These are phyloP conservation scores for Andrena praecox DNA, from an alignment of 2,888 invertebrate species.

Conservation along the genomic window DNA sequence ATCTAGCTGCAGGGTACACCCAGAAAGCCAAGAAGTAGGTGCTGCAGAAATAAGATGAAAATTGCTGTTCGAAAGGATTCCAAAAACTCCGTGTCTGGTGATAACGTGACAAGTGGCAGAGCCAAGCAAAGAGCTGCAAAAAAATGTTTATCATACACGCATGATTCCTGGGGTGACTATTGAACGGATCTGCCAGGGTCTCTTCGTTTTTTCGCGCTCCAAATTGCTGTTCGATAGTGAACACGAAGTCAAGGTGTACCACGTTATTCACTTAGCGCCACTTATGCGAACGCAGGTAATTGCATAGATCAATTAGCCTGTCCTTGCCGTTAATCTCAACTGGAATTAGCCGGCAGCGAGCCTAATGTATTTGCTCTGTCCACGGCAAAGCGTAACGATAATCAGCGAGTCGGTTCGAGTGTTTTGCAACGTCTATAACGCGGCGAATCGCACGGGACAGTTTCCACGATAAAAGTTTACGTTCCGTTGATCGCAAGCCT, in stretches of 20 bases:
- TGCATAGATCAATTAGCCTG: conserved; percentile 60
- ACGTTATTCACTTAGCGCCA: conserved; percentile 53
- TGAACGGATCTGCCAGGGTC: not conserved
- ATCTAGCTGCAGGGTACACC: not conserved
- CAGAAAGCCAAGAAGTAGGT: not conserved
- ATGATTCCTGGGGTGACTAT: conserved; percentile 4
- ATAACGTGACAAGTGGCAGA: not conserved
- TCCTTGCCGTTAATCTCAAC: conserved; percentile 56
- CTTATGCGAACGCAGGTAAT: conserved; percentile 48
- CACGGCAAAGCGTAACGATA: conserved; percentile 24
- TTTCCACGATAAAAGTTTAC: not conserved
- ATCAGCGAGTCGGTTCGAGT: conserved; percentile 23
- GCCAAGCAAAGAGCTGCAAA: not conserved
- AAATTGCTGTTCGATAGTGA: conserved; percentile 55
- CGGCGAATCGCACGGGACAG: not conserved
- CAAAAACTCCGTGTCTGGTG: not conserved
- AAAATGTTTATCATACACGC: not conserved
- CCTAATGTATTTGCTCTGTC: conserved; percentile 46
- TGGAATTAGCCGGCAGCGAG: conserved; percentile 37
- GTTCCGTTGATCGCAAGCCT: not conserved
- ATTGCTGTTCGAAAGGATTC: too few species aligned
- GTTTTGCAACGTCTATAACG: conserved; percentile 14
- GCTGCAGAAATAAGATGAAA: too few species aligned
- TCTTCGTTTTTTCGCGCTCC: conserved; percentile 19
- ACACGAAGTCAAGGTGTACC: conserved; percentile 34